phyloP scores from a whole-genome alignment of 2,797 vertebrate genomes.

The Karalla daura region DNA sequence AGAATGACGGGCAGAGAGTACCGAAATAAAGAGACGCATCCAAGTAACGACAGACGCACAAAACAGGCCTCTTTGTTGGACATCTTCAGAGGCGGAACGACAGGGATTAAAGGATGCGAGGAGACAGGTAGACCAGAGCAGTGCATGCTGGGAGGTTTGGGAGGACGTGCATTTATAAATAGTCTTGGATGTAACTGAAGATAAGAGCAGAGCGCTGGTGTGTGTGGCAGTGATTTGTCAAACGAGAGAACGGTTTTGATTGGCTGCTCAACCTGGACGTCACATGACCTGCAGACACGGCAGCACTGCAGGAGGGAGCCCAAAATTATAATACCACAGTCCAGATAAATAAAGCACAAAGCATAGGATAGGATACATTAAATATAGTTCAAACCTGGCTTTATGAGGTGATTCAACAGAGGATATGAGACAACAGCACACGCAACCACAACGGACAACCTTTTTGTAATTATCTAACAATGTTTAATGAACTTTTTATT shows the following conservation, averaged over 20 bases:
- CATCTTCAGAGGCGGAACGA: slow-evolving; percentile 41
- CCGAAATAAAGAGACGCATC: slow-evolving; percentile 23
- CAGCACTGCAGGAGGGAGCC: slow-evolving; percentile 15
- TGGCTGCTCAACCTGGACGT: slow-evolving; percentile 61
- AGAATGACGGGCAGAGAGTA: slow-evolving; percentile 31
- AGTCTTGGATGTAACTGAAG: slow-evolving; percentile 67
- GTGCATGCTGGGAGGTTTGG: slow-evolving; percentile 32
- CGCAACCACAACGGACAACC: slow-evolving; percentile 57
- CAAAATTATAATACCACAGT: slow-evolving; percentile 10
- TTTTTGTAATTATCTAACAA: slow-evolving; percentile 81
- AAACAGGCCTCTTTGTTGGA: slow-evolving; percentile 30
- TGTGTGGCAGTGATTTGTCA: slow-evolving; percentile 34
- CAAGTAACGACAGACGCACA: slow-evolving; percentile 24
- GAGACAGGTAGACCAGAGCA: slow-evolving; percentile 56
- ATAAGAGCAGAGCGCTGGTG: slow-evolving; percentile 36
- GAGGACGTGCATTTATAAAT: slow-evolving; percentile 67
- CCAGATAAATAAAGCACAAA: not conserved
- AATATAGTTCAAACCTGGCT: no score
- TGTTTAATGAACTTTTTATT: slow-evolving; percentile 86
- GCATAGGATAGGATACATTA: no score
- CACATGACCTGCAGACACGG: slow-evolving; percentile 59
- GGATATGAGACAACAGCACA: slow-evolving; percentile 39
- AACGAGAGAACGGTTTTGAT: slow-evolving; percentile 48
- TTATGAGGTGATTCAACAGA: no score
- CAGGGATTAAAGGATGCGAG: slow-evolving; percentile 61